phyloP scores from a whole-genome alignment of 1,140 invertebrate species.

The Tetranychus urticae region DNA sequence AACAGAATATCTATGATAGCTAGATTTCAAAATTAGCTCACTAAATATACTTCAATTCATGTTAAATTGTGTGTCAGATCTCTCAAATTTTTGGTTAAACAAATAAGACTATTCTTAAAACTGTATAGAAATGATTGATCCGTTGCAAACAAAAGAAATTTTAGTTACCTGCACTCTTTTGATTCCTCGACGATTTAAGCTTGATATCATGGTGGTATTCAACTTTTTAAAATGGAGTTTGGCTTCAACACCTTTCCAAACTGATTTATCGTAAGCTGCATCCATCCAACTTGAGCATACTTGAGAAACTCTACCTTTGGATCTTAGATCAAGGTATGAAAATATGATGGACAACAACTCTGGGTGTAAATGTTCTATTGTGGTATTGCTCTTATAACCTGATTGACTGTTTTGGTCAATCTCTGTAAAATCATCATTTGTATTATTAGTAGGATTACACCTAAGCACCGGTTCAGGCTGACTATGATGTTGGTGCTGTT shows the following conservation, averaged over 20 bases:
- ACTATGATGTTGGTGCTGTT: background rate
- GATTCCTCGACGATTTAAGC: slow-evolving; percentile 61
- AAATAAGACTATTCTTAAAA: too few species aligned
- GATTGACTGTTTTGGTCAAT: too few species aligned
- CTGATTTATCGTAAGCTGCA: slow-evolving; percentile 57
- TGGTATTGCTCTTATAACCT: slow-evolving; percentile 19
- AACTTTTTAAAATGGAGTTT: slow-evolving; percentile 59
- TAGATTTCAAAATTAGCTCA: too few species aligned
- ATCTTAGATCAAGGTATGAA: slow-evolving; percentile 57
- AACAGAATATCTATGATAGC: too few species aligned
- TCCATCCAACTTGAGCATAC: slow-evolving; percentile 71
- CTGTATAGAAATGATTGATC: too few species aligned
- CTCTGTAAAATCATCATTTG: background rate
- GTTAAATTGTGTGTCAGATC: too few species aligned
- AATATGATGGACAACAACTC: slow-evolving; percentile 79
- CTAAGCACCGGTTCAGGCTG: background rate
- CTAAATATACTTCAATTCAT: too few species aligned
- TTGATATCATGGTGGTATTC: slow-evolving; percentile 55
- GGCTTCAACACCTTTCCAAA: slow-evolving; percentile 77
- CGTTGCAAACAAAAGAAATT: background rate
- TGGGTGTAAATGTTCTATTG: slow-evolving; percentile 67
- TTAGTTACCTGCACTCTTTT: slow-evolving; percentile 42
- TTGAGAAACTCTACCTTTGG: slow-evolving; percentile 65
- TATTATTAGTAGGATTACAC: background rate
- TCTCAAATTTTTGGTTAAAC: too few species aligned